Evolutionary conservation across 2,888 invertebrate genomes (phyloP).

Genomic region (Lottia gigantea): DNA sequence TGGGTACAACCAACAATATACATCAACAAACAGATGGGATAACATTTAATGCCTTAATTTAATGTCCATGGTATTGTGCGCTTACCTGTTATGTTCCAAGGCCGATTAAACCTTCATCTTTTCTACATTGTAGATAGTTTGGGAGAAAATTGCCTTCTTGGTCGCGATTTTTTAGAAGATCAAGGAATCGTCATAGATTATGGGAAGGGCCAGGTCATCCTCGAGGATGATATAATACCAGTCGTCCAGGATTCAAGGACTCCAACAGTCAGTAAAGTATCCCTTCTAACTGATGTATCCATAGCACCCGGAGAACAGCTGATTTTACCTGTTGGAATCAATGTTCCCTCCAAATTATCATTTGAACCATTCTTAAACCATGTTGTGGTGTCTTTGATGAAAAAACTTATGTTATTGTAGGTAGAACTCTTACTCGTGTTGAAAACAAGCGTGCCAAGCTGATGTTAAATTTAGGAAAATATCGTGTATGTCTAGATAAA

Average conservation of each 20-base stretch:
- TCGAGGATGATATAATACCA: background rate
- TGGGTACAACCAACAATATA: background rate
- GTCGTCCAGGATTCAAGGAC: background rate
- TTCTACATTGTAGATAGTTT: background rate
- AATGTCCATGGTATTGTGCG: background rate
- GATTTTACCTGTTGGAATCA: slow-evolving; percentile 2
- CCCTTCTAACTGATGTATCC: background rate
- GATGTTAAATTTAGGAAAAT: background rate
- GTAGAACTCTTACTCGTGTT: background rate
- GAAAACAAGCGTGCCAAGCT: background rate
- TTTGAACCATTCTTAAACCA: slow-evolving; percentile 3
- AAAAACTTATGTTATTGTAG: background rate
- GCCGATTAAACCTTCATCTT: background rate
- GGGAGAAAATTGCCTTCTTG: background rate
- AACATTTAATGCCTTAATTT: background rate
- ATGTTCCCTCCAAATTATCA: background rate
- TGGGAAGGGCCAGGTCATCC: background rate
- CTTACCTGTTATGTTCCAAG: background rate
- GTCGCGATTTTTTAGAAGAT: background rate
- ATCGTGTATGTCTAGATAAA: background rate
- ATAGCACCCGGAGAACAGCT: background rate
- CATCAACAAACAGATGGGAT: background rate
- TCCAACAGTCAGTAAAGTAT: background rate
- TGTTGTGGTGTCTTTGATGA: background rate
- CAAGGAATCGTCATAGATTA: background rate